Evolutionary conservation across 2,797 vertebrate genomes (phyloP), one percentile per base, ranked within the genome.

Genomic region (Falco columbarius): DNA sequence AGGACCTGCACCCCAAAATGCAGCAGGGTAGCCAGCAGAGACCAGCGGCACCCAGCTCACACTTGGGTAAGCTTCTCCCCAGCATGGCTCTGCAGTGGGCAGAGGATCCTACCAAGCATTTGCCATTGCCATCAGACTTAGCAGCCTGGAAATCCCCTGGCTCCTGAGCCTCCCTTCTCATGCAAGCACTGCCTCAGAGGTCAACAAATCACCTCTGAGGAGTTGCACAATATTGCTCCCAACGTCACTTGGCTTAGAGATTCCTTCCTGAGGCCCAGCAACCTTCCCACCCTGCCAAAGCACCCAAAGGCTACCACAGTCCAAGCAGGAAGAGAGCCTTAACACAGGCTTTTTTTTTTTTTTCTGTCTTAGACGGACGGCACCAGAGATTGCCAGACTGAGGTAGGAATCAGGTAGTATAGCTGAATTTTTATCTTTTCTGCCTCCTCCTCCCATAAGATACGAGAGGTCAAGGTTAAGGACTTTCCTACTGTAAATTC

Each of bases 81-180:
- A 4, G 11, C 1, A 2, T 0, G 2, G n/a, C 4, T 70, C 67
- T 20, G 19, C 56, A 74, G 34, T 0, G 2, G 12, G 14, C 36
- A 46, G 9, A 34, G 29, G 58, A 82, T 38, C 29, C 19, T 84
- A 34, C 22, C 3, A 65, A 80, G 46, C 1, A 6, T 34, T 61
- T 59, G 32, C 16, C 6, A 0, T 5, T 20, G 54, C 65, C 23
- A 4, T 56, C 47, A 70, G 49, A 26, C 14, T 40, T 29, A 36
- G 17, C 65, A 72, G 65, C 12, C 51, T 80, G 86, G 67, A 91
- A 86, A 93, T 36, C 54, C 40, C 65, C 66, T 0, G 32, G 17
- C 14, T 90, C 23, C 15, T 0, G 3, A 58, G 19, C 3, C 73
- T 86, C 38, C 38, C 12, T 76, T 59, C 80, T 89, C 21, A 38